Evolutionary conservation across 1,140 invertebrate species (phyloP).

Genomic region (Orchestia grillus): DNA sequence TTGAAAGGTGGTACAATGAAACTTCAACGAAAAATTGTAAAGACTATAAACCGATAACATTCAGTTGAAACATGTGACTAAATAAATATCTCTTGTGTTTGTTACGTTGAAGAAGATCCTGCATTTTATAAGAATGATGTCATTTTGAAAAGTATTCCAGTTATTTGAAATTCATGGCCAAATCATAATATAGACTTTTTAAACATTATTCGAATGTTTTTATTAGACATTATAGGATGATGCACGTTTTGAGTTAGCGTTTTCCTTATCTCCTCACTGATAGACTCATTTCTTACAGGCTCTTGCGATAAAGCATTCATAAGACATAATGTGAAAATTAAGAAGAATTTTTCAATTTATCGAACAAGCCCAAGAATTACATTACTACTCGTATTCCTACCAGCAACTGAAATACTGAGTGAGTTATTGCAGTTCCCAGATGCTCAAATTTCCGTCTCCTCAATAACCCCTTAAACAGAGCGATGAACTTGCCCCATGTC

Average conservation of each 20-base stretch:
- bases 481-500: background rate
- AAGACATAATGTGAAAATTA: background rate
- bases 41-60: no score
- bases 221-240: background rate
- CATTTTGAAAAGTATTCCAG: background rate
- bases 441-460: background rate
- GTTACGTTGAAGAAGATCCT: background rate
- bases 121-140: background rate
- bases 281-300: background rate
- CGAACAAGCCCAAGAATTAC: background rate
- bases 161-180: background rate
- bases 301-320: background rate
- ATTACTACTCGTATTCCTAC: no score
- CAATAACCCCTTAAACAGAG: background rate
- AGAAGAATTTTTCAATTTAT: background rate
- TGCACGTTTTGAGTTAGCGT: background rate
- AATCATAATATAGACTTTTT: background rate
- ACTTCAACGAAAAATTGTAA: no score
- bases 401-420: no score
- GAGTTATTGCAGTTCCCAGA: no score
- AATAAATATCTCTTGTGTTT: background rate
- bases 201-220: background rate
- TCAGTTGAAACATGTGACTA: no score
- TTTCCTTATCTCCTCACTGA: background rate
- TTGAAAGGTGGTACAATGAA: no score